Conservation (phyloP, 2,888 invertebrate species). For the Macroteleia sp. region DNA sequence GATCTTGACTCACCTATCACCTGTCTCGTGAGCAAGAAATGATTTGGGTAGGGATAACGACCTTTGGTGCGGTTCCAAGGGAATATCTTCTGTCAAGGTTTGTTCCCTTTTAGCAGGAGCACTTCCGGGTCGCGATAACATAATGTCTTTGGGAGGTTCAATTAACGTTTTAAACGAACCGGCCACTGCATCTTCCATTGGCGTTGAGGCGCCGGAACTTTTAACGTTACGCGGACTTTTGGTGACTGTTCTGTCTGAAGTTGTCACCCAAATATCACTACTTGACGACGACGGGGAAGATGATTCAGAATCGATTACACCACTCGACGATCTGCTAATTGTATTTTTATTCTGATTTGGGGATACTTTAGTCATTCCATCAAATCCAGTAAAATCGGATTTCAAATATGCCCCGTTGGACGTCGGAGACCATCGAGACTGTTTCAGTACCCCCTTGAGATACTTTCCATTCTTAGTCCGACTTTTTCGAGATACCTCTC, state of each 20-base stretch:
- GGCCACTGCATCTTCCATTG: slow-evolving; percentile 83
- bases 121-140: slow-evolving; percentile 85
- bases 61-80: slow-evolving; percentile 82
- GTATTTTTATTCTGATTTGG: slow-evolving; percentile 70
- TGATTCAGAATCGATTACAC: slow-evolving; percentile 76
- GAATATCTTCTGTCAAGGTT: slow-evolving; percentile 67
- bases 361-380: slow-evolving; percentile 69
- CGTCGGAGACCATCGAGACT: slow-evolving; percentile 72
- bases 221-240: slow-evolving; percentile 84
- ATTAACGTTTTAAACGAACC: slow-evolving; percentile 74
- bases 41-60: slow-evolving; percentile 85
- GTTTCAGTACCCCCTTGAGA: slow-evolving; percentile 75
- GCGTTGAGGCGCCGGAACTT: slow-evolving; percentile 85
- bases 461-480: slow-evolving; percentile 69
- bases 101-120: slow-evolving; percentile 84
- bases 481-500: slow-evolving; percentile 68
- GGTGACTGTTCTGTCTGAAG: slow-evolving; percentile 85
- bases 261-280: slow-evolving; percentile 85
- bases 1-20: slow-evolving; percentile 78
- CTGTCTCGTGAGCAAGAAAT: slow-evolving; percentile 83
- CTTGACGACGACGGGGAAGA: slow-evolving; percentile 85
- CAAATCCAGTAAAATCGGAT: slow-evolving; percentile 63
- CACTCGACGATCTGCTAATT: slow-evolving; percentile 72
- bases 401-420: slow-evolving; percentile 69
- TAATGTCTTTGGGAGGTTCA: slow-evolving; percentile 81